Percentiles rank a stretch among this genome's conserved stretches.
Evolutionary conservation across 2,113 vertebrate genomes (phyloP).

Genomic region (Ahaetulla prasina): DNA sequence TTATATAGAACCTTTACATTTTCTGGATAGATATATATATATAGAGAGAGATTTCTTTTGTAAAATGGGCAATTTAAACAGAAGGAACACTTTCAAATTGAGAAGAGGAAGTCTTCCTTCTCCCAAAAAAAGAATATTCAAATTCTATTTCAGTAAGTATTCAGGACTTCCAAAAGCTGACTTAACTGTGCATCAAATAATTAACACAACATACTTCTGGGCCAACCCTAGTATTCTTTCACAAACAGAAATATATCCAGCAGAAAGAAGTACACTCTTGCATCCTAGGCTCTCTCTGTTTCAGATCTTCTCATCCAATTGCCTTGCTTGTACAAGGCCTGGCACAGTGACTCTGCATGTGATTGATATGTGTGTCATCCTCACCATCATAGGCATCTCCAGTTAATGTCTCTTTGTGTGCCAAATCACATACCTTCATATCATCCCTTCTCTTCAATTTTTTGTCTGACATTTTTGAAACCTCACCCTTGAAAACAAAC

Average conservation of each 20-base stretch:
- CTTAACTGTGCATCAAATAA: not conserved
- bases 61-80: slow-evolving; percentile 42
- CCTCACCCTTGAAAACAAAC: not conserved
- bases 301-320: not conserved
- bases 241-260: not conserved
- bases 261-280: not conserved
- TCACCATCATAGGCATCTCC: not conserved
- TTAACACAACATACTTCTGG: not conserved
- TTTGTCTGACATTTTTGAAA: not conserved
- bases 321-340: not conserved
- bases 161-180: not conserved
- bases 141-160: not conserved
- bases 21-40: slow-evolving; percentile 55
- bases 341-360: not conserved
- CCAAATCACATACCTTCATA: not conserved
- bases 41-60: too few species aligned
- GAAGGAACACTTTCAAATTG: slow-evolving; percentile 46
- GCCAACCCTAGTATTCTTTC: not conserved
- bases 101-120: slow-evolving; percentile 2
- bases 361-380: not conserved
- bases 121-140: slow-evolving; percentile 22
- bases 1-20: slow-evolving; percentile 59
- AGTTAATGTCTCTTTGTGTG: not conserved
- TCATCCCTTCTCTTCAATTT: not conserved
- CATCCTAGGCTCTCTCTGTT: not conserved